Percentiles rank a stretch among this genome's conserved stretches.
Conservation (phyloP, 2,888 invertebrate species). For the Stramonita haemastoma region DNA sequence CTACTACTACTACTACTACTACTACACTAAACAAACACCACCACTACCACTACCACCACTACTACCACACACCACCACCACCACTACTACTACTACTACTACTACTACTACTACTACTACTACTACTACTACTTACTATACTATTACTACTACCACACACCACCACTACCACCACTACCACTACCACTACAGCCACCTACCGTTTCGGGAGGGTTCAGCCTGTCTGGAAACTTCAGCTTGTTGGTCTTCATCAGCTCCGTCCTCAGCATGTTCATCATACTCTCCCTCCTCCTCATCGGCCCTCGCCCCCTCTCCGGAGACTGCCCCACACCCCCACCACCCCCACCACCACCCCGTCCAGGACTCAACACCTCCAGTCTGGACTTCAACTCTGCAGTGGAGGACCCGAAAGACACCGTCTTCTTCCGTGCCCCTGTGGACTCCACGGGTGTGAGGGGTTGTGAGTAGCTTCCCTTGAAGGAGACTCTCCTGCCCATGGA, state of each 20-base stretch:
- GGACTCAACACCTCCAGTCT: too few species aligned
- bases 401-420: constrained; percentile 5
- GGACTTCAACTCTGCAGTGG: neutral
- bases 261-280: constrained; percentile 26
- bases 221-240: neutral
- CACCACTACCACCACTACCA: neutral
- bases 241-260: constrained; percentile 25
- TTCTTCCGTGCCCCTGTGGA: neutral
- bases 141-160: neutral
- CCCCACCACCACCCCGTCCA: neutral
- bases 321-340: neutral
- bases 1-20: neutral
- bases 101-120: neutral
- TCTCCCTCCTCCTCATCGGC: neutral
- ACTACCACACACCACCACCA: neutral
- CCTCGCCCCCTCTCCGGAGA: neutral
- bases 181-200: neutral
- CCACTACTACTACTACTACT: neutral
- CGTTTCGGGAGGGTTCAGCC: neutral
- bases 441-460: neutral
- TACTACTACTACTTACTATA: neutral
- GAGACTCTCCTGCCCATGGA: constrained; percentile 18
- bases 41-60: neutral
- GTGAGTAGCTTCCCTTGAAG: constrained; percentile 6
- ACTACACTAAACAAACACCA: neutral